A percentile compares a stretch with the other conserved stretches of the same genome.
These are phyloP conservation scores for Sparus aurata DNA, from an alignment of 2,797 vertebrate species.

Conservation along the genomic window DNA sequence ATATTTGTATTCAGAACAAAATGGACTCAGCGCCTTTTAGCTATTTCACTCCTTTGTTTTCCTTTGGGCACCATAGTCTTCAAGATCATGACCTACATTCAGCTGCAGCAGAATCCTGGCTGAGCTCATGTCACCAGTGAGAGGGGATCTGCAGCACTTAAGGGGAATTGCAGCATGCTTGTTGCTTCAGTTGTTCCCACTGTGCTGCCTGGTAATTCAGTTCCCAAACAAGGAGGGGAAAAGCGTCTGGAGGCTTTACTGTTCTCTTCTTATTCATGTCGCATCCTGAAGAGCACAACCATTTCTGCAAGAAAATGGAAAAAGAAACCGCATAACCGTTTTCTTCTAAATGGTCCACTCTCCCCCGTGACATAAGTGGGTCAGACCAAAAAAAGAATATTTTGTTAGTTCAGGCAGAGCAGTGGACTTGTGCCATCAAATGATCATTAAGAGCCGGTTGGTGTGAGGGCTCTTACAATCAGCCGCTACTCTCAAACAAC, in stretches of 20 bases:
- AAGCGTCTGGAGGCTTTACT: background rate
- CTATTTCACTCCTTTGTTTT: constrained; percentile 35
- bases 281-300: background rate
- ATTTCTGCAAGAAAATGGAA: constrained; percentile 2
- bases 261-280: background rate
- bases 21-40: background rate
- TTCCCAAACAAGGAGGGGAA: constrained; percentile 6
- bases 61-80: constrained; percentile 31
- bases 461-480: constrained; percentile 48
- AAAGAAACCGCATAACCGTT: constrained; percentile 7
- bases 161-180: constrained; percentile 15
- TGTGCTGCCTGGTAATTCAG: background rate
- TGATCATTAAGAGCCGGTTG: constrained; percentile 39
- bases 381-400: constrained; percentile 29
- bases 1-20: constrained; percentile 27
- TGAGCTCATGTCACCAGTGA: constrained; percentile 36
- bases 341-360: constrained; percentile 21
- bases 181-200: constrained; percentile 1
- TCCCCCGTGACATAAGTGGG: constrained; percentile 5
- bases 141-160: constrained; percentile 16
- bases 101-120: constrained; percentile 33
- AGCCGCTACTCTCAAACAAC: constrained; percentile 44
- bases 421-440: constrained; percentile 42
- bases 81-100: constrained; percentile 46
- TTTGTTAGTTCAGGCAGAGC: constrained; percentile 21